phyloP scores from a whole-genome alignment of 2,113 vertebrate species.

The Muscicapa adusta region DNA sequence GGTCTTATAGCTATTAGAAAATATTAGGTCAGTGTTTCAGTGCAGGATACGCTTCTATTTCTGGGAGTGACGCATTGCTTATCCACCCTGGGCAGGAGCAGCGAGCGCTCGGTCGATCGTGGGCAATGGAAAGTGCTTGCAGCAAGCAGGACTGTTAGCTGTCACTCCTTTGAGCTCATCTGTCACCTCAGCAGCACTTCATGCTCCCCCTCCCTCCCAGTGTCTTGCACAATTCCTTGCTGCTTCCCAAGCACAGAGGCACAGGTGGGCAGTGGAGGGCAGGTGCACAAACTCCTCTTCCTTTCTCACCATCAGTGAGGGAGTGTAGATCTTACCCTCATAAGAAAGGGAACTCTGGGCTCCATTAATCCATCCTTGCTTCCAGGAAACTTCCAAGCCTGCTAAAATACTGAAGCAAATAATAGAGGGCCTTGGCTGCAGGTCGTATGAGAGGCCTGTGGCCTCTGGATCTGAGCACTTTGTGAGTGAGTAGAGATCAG shows the following conservation, averaged over 20 bases:
- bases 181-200: background rate
- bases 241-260: background rate
- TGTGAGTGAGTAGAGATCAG: background rate
- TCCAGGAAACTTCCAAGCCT: background rate
- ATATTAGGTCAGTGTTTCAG: background rate
- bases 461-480: background rate
- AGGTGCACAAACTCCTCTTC: background rate
- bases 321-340: background rate
- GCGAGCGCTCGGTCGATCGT: background rate
- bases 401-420: background rate
- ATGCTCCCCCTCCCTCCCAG: background rate
- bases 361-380: background rate
- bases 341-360: background rate
- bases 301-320: fast-evolving
- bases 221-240: background rate
- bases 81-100: background rate
- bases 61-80: background rate
- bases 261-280: background rate
- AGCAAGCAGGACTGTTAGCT: background rate
- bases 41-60: background rate
- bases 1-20: background rate
- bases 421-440: background rate
- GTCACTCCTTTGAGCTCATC: background rate
- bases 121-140: constrained; percentile 1
- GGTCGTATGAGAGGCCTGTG: fast-evolving